phyloP scores from a whole-genome alignment of 2,888 invertebrate species.

The Mimumesa dahlbomi region DNA sequence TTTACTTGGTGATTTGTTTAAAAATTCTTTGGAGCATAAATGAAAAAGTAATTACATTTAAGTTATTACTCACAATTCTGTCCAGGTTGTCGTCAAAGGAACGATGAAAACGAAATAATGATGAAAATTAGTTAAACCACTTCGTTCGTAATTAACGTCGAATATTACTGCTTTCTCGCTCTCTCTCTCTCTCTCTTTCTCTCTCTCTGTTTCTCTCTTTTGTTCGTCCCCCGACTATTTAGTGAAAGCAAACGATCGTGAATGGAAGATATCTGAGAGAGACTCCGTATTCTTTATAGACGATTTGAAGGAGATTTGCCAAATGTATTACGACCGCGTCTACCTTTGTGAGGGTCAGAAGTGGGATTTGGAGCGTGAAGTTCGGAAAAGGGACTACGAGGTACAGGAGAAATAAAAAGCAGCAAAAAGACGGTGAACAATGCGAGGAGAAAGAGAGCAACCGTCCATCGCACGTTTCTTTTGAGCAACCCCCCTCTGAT shows the following conservation, averaged over 20 bases:
- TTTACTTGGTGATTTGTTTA: too few species aligned
- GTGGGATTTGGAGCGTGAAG: conserved; percentile 99
- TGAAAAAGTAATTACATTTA: too few species aligned
- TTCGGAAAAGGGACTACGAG: conserved; percentile 99
- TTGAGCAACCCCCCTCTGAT: conserved; percentile 18
- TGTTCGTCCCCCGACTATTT: conserved; percentile 40
- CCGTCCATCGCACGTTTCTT: conserved; percentile 51
- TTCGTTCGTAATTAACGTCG: too few species aligned
- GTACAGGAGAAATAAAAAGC: conserved; percentile 83
- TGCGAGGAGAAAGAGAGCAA: conserved; percentile 60
- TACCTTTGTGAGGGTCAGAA: conserved; percentile 99
- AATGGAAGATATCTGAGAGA: conserved; percentile 61
- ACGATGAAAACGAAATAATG: too few species aligned
- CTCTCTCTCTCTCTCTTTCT: conserved; percentile 18
- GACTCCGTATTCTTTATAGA: conserved; percentile 84
- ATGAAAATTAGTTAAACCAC: too few species aligned
- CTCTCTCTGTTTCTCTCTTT: conserved; percentile 12
- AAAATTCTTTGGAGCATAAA: too few species aligned
- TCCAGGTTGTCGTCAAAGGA: too few species aligned
- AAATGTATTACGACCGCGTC: conserved; percentile 98
- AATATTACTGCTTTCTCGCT: too few species aligned
- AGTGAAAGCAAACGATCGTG: conserved; percentile 36
- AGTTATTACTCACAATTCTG: too few species aligned
- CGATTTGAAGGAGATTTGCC: conserved; percentile 94
- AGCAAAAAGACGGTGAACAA: conserved; percentile 59